Evolutionary conservation across 2,888 invertebrate species (phyloP), one percentile per base, ranked within the genome.

Genomic region (Orthosia cruda): DNA sequence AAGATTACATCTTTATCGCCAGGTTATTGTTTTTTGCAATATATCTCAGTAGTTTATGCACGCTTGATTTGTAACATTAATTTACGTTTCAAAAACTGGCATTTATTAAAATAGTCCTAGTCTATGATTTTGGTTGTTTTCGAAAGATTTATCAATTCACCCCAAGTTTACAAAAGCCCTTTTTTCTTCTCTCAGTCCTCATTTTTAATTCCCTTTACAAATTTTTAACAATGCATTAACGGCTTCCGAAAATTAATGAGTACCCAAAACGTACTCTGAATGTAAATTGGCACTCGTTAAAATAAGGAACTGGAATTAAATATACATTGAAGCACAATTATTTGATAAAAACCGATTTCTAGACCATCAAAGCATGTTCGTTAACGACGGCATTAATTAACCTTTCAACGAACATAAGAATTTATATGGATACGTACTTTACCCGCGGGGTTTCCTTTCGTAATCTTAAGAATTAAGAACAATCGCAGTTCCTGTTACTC

Each of bases 341-440:
- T 71, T 84, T 71, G 64, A 63, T 55, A 62, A 59, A 80, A 78
- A 71, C 45, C 67, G 52, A 71, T 62, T 78, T 65, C 20, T 49
- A 58, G 45, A 47, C 71, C 69, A 74, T 74, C 61, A 65, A 58
- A 69, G 74, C 64, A 71, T 72, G 84, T 80, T 83, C 57, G 74
- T 84, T 71, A 80, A 63, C 54, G 55, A 74, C 68, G 59, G 47
- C 74, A 84, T 71, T 84, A 74, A 81, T 82, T 82, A 69, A 74
- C 81, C 61, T 58, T 65, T 65, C 64, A 80, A 57, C 32, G 32
- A 52, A 55, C 58, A 66, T 59, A 84, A 80, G 64, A 84, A 81
- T 74, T 68, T 74, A 71, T 80, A 65, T 84, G 23, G 18, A 68
- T 57, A 57, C 67, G 16, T 32, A 49, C 52, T 57, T 59, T 49